Evolutionary conservation across 2,113 vertebrate species (phyloP), one percentile per base, ranked within the genome.

Genomic region (Amblyopsis rosae): DNA sequence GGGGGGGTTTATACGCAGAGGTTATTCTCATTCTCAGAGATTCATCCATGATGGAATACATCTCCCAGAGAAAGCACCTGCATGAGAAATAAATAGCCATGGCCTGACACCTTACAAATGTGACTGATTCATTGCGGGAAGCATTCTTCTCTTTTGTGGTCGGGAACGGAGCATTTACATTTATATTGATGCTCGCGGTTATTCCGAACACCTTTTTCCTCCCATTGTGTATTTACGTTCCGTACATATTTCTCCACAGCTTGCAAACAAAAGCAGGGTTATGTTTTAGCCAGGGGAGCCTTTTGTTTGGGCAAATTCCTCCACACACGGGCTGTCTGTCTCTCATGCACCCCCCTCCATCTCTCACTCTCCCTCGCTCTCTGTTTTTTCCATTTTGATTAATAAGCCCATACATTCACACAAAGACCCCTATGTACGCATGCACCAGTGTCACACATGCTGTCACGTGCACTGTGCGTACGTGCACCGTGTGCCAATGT

Each of bases 351-450:
- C n/a, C 45, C 17, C 12, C 9, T 9, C 59, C 16, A 16, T 41
- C 64, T 45, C 41, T 9, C 47, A 41, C 13, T 11, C 4, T 12
- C 19, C 11, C 9, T 16, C 50, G 9, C 54, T 32, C 50, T 59
- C 62, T 59, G 55, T 68, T 60, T 69, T 68, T 62, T 47, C 72
- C 41, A 46, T 69, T 87, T 86, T 87, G 80, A 91, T 88, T 84
- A 90, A 88, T 88, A 87, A 82, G 65, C 72, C 81, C 26, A 50
- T 82, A 17, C 79, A 68, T 68, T 70, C 79, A 67, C 75, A 83
- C 76, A 77, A 80, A 76, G 73, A 64, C 59, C 63, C 63, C 45
- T 59, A 73, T 51, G 60, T 48, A 19, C 12, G 49, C 49, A 13
- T 13, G 6, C 5, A 6, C n/a, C 6, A 7, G 12, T n/a, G 13